A percentile compares a stretch with the other conserved stretches of the same genome.
Conservation (phyloP, 2,888 invertebrate genomes). For the Aethes cnicana region DNA sequence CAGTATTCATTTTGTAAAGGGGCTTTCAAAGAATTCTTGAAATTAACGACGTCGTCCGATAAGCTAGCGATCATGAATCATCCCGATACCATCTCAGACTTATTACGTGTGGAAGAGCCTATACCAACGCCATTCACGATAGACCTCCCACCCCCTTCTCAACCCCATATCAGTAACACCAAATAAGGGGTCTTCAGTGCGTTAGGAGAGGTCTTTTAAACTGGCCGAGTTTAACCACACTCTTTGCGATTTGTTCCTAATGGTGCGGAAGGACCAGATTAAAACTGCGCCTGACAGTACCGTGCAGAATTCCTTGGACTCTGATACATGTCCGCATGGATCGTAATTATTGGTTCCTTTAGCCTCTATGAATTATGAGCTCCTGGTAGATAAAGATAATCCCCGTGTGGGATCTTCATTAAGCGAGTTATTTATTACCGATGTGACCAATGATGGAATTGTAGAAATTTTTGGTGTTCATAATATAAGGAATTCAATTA, state of each 20-base stretch:
- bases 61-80: slow-evolving; percentile 44
- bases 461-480: too few species aligned
- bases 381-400: slow-evolving; percentile 8
- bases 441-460: too few species aligned
- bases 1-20: too few species aligned
- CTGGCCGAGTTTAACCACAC: slow-evolving; percentile 48
- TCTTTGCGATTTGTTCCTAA: slow-evolving; percentile 62
- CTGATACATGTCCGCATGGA: slow-evolving; percentile 20
- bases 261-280: slow-evolving; percentile 61
- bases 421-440: background rate
- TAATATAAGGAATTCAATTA: too few species aligned
- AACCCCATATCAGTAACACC: background rate
- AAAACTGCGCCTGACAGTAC: slow-evolving; percentile 36
- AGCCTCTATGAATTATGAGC: background rate
- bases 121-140: slow-evolving; percentile 38
- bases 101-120: slow-evolving; percentile 44
- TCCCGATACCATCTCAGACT: slow-evolving; percentile 41
- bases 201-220: slow-evolving; percentile 43
- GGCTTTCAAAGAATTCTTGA: slow-evolving; percentile 11
- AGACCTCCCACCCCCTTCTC: slow-evolving; percentile 37
- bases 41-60: slow-evolving; percentile 32
- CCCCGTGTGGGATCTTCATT: background rate
- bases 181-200: background rate
- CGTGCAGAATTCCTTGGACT: slow-evolving; percentile 15
- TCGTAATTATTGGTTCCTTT: slow-evolving; percentile 16